Evolutionary conservation across 1,140 invertebrate species (phyloP), one percentile per base, ranked within the genome.

Genomic region (Drosophila nigromelanica): DNA sequence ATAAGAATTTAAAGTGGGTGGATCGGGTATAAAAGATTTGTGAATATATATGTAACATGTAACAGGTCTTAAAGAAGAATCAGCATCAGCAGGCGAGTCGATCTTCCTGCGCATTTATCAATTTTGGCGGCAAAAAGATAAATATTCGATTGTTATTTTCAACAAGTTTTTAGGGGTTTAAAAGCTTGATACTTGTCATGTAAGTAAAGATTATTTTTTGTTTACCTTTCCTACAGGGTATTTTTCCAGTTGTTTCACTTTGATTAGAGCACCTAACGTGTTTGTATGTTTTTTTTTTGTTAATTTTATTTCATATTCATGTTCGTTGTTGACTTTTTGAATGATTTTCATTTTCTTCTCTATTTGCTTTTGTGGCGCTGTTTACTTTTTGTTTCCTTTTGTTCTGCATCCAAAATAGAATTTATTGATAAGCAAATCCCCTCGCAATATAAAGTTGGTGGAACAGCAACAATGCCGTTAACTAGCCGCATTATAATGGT

Each of bases 381-480:
- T 59, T 55, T 37, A 47, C 47, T 69, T 63, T 14, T 62, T 43
- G 51, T 66, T 43, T 47, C 11, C 24, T 59, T 14, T 40, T 58
- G n/a, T 35, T 64, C n/a, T 74, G 60, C 47, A 42, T 73, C 47
- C 54, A 67, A 74, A 77, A 79, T 77, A 85, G 73, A 80, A 85
- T 74, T 77, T 77, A 77, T 80, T 85, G 81, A 85, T 85, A 85
- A 85, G 73, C 64, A 58, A 15, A 43, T 39, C 24, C 18, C 5
- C n/a, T 30, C 50, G 14, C 7, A 35, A 35, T 27, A 52, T 45
- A 59, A 50, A 50, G 15, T 15, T 52, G 27, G 39, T 45, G 51
- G 47, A 55, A 39, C 50, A 48, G 42, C 50, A 52, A 63, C 48
- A 48, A 62, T 37, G 39, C 67, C 54, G 59, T 76, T 76, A 80